Evolutionary conservation across 2,888 invertebrate genomes (phyloP), one percentile per base, ranked within the genome.

Genomic region (Aporophyla lueneburgensis): DNA sequence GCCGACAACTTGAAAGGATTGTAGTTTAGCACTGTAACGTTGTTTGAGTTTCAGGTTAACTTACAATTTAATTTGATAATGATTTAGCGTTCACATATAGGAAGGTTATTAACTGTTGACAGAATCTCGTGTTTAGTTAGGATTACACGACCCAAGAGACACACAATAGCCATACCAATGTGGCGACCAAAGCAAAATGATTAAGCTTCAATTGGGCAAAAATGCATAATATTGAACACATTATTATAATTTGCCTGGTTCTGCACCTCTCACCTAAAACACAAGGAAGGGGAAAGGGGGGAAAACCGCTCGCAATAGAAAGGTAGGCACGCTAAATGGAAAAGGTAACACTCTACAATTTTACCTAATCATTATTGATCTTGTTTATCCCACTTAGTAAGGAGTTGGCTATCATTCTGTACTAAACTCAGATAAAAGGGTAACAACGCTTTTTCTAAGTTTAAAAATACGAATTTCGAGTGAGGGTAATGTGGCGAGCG

Each of bases 21-120:
- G 65, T 79, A 77, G 72, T 83, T 75, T 54, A 76, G 72, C 43
- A 51, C 56, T 63, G 71, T 74, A 72, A 72, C 51, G 61, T 59
- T 61, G 71, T 83, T 85, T 69, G 27, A 83, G 66, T 83, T 85
- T 70, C 63, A 85, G 86, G 74, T 81, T 81, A 74, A 74, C 65
- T 84, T 68, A 68, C 54, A 61, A 61, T 63, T 67, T 72, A 43
- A 84, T 72, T 63, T 70, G 54, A 51, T 72, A 75, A 80, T 74
- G 68, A 70, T 72, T 82, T 58, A 56, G 19, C n/a, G 27, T 24
- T 19, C 21, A 54, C n/a, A 62, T 27, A 33, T 33, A 33, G 33
- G 24, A 12, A 56, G 5, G 46, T 33, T 27, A 33, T 24, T 70
- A 43, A 43, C 33, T 58, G 19, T 65, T 24, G 21, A 5, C 5